Evolutionary conservation across 2,797 vertebrate species (phyloP).

Genomic region (Fistularia tabacaria): DNA sequence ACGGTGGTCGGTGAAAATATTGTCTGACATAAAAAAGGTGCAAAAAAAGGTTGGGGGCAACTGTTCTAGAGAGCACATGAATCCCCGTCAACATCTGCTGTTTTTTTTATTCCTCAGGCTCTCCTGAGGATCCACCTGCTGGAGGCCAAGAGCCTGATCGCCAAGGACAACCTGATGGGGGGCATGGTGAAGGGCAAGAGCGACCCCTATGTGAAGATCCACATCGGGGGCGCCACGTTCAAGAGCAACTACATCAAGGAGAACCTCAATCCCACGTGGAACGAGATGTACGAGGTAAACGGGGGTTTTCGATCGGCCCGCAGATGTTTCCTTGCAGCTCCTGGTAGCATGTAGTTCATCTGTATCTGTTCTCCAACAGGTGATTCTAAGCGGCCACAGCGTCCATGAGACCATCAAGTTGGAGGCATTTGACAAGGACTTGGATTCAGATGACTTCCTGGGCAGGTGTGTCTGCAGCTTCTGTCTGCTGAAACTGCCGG

Average conservation of each 20-base stretch:
- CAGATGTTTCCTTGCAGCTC: background rate
- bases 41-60: no score
- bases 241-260: conserved; percentile 88
- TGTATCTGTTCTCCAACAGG: conserved; percentile 59
- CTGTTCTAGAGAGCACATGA: background rate
- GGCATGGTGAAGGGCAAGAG: conserved; percentile 93
- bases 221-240: conserved; percentile 73
- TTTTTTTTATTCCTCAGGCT: conserved; percentile 74
- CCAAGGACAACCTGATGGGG: conserved; percentile 88
- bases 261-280: conserved; percentile 92
- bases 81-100: conserved; percentile 2
- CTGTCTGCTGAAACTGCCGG: background rate
- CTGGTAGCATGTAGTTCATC: background rate
- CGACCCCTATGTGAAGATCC: conserved; percentile 90
- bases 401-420: conserved; percentile 79
- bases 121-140: conserved; percentile 87
- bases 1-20: no score
- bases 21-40: no score
- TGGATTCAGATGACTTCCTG: conserved; percentile 89
- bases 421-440: conserved; percentile 88
- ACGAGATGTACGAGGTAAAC: conserved; percentile 88
- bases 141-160: conserved; percentile 85
- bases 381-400: conserved; percentile 71
- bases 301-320: no score
- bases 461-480: conserved; percentile 76